Base-by-base conservation (phyloP, 2,888 invertebrate genomes). In the Agriotes lineatus region DNA sequence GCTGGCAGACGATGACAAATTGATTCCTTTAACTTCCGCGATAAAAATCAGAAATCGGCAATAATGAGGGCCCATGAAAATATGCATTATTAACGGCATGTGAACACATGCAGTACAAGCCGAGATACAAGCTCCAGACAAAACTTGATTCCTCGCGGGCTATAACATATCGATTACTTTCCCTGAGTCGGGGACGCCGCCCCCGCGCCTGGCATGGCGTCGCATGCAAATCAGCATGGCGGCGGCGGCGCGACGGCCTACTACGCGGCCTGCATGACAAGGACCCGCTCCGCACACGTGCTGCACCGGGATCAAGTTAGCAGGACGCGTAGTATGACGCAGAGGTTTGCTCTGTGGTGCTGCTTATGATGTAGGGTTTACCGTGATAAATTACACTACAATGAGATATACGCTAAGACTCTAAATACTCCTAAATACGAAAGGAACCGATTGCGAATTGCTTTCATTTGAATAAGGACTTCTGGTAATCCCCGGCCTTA, bases 171-270 rank as follows among this genome's bases (percentile, higher is more conserved):
- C 87, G 86, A 87, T 87, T 86, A 84, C 84, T 85, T 85, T 85
- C 84, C 83, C 84, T 82, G 81, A 78, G 79, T 72, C 70, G 77
- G 76, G 78, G 79, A 76, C 79, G 79, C 80, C 82, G 80, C 82
- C 79, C 81, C 79, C 79, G 77, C 78, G 75, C 78, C 84, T 84
- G 86, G 84, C 85, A 86, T 87, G 87, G 87, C 87, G 87, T 87
- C 87, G 87, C 86, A 87, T 87, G 87, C 87, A 87, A 87, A 87
- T 87, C 87, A 87, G 87, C 86, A 87, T 87, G 87, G 87, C 87
- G 87, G 86, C 85, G 85, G 78, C 75, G 74, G 79, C 76, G 79
- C 87, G 88, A 85, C 83, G 82, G 85, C 86, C 87, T 88, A 86
- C 87, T 87, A 88, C 86, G 88, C 86, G 86, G 85, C 87, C 88